phyloP scores from a whole-genome alignment of 2,113 vertebrate species.

The Epinephelus fuscoguttatus region DNA sequence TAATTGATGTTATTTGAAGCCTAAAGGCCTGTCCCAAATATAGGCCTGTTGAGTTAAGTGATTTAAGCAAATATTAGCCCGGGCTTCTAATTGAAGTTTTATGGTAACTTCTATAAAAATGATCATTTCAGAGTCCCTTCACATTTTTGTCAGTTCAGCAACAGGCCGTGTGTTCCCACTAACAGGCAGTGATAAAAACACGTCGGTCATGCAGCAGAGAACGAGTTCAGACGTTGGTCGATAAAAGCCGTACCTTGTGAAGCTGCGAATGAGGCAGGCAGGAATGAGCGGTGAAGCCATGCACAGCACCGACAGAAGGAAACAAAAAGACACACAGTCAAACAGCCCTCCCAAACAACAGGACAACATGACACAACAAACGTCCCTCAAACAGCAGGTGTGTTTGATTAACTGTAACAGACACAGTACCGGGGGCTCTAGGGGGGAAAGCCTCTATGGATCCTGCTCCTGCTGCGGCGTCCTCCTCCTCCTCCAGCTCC shows the following conservation, averaged over 20 bases:
- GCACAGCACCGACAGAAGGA: conserved; percentile 75
- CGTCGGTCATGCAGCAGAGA: not conserved
- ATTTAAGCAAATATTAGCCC: too few species aligned
- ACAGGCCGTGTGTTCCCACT: not conserved
- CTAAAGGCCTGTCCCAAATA: too few species aligned
- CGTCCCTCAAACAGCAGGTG: not conserved
- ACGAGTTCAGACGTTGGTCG: not conserved
- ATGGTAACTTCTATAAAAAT: too few species aligned
- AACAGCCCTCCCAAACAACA: conserved; percentile 21
- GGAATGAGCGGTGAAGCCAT: conserved; percentile 85
- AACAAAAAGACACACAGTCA: conserved; percentile 60
- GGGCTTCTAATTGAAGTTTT: too few species aligned
- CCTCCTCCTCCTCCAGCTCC: conserved; percentile 95
- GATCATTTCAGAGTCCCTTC: too few species aligned
- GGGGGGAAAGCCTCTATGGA: conserved; percentile 89
- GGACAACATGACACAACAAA: not conserved
- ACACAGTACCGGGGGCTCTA: conserved; percentile 89
- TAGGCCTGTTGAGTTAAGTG: too few species aligned
- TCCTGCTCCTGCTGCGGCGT: conserved; percentile 89
- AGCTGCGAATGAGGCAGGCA: conserved; percentile 79
- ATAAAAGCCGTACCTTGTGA: conserved; percentile 83
- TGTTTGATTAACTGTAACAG: not conserved
- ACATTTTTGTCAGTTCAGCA: not conserved
- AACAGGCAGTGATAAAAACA: not conserved
- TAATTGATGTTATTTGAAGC: too few species aligned